Evolutionary conservation across 2,113 vertebrate species (phyloP).

Genomic region (Panthera tigris): DNA sequence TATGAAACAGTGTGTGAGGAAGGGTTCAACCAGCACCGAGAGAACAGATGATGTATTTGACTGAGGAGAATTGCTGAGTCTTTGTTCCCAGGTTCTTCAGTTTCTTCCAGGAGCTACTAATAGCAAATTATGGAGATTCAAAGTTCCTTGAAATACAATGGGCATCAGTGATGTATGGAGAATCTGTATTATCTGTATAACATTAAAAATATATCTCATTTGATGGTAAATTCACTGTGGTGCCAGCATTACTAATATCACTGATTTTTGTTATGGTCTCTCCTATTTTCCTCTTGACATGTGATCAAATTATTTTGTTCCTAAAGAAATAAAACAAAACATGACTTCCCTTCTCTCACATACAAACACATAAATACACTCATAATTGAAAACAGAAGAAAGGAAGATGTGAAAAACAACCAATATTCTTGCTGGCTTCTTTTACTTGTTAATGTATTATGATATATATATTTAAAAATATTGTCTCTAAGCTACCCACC

Average conservation of each 20-base stretch:
- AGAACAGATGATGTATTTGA: neutral
- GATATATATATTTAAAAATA: neutral
- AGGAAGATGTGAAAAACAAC: neutral
- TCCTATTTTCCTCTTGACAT: neutral
- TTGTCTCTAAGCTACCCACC: neutral
- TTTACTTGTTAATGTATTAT: neutral
- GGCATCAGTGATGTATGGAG: neutral
- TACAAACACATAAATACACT: neutral
- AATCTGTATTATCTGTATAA: neutral
- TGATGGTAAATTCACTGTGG: neutral
- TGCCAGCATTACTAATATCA: neutral
- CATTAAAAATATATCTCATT: neutral
- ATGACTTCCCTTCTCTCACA: neutral
- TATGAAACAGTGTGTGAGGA: neutral
- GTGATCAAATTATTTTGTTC: conserved; percentile 36
- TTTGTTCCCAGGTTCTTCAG: neutral
- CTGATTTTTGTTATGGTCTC: neutral
- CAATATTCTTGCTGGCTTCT: neutral
- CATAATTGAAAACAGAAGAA: neutral
- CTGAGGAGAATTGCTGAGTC: neutral
- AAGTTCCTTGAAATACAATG: neutral
- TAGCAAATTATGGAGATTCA: neutral
- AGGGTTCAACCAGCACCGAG: neutral
- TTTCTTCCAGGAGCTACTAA: neutral
- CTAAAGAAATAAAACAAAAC: neutral